phyloP scores from a whole-genome alignment of 2,888 invertebrate species.

The Habrosyne pyritoides region DNA sequence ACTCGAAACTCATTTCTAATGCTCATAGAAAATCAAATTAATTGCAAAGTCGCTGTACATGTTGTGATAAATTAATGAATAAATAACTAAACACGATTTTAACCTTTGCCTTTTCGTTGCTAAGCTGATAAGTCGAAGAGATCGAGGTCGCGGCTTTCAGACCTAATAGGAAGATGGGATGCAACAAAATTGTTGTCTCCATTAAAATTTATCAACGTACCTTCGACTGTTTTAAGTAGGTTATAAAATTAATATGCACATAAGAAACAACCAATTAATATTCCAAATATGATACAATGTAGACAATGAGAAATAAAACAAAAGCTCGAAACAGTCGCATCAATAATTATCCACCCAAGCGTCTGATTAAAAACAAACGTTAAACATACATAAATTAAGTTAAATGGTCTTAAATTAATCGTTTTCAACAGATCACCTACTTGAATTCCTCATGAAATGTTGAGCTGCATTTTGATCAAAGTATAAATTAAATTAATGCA shows the following conservation, averaged over 20 bases:
- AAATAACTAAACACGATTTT: conserved; percentile 27
- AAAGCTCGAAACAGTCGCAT: conserved; percentile 3
- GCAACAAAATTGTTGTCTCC: not conserved
- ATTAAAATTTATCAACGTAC: not conserved
- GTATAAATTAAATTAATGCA: conserved; percentile 13
- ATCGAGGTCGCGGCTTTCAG: conserved; percentile 5
- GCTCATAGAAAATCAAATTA: not conserved
- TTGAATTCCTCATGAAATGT: not conserved
- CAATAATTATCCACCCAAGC: conserved; percentile 13
- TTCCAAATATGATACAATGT: not conserved
- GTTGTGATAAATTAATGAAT: conserved; percentile 7
- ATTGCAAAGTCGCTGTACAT: not conserved
- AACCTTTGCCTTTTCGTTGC: conserved; percentile 23
- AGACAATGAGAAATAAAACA: not conserved
- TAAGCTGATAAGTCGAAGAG: conserved; percentile 11
- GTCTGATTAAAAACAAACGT: not conserved
- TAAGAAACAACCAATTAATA: not conserved
- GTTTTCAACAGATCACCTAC: not conserved
- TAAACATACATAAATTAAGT: not conserved
- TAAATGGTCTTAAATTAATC: not conserved
- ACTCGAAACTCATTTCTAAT: not conserved
- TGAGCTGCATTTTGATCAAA: not conserved
- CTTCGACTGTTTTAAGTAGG: not conserved
- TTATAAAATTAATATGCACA: not conserved
- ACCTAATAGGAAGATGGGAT: conserved; percentile 9